These are phyloP conservation scores for Psilanteris sp. DNA, from an alignment of 1,140 invertebrate species.

Conservation along the genomic window DNA sequence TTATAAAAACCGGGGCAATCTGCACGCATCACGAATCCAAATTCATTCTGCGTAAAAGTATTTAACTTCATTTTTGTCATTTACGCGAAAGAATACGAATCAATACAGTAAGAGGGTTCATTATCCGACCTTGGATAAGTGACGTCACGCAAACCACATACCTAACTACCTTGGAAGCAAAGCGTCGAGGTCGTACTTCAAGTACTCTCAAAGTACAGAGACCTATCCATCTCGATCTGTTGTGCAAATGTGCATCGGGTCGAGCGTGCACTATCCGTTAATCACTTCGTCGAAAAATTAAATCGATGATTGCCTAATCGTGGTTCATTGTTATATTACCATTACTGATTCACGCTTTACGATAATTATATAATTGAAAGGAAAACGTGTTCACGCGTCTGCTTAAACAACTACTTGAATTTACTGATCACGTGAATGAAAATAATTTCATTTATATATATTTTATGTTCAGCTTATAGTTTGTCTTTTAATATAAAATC, in stretches of 20 bases:
- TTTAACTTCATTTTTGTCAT: conserved; percentile 29
- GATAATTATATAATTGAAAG: too few relatives aligned
- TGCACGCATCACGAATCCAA: too few relatives aligned
- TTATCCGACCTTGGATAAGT: conserved; percentile 77
- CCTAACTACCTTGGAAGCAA: conserved; percentile 70
- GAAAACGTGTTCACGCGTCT: too few relatives aligned
- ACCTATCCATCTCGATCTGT: conserved; percentile 44
- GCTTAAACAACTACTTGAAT: too few relatives aligned
- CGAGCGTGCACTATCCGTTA: conserved; percentile 17
- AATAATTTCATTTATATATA: too few relatives aligned
- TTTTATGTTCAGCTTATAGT: too few relatives aligned
- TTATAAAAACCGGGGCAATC: too few relatives aligned
- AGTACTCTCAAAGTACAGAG: conserved; percentile 47
- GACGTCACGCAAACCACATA: conserved; percentile 73
- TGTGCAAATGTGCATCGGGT: conserved; percentile 18
- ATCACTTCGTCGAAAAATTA: conserved; percentile 25
- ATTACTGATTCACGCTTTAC: too few relatives aligned
- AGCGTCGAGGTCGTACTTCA: conserved; percentile 66
- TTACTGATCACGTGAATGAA: too few relatives aligned
- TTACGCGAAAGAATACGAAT: conserved; percentile 20
- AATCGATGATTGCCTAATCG: too few relatives aligned
- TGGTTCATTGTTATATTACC: background rate
- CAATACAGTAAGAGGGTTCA: conserved; percentile 66
- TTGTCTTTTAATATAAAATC: too few relatives aligned
- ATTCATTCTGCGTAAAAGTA: background rate